A percentile compares a stretch with the other conserved stretches of the same genome.
Evolutionary conservation across 2,888 invertebrate species (phyloP).

Genomic region (Scelioninae gen. 1): DNA sequence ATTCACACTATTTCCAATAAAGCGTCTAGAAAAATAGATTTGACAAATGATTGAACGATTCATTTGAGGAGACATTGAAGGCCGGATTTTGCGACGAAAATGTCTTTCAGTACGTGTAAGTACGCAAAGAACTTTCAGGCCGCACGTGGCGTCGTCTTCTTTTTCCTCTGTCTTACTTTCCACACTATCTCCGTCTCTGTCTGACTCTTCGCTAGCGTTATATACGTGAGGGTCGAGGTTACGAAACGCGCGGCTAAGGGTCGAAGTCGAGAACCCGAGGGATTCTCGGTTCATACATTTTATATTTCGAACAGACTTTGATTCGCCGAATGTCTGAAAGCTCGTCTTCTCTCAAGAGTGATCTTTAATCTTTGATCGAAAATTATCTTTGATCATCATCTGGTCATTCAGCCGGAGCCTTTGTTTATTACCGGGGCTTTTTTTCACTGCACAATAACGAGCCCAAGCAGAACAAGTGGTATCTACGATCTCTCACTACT

Average conservation of each 20-base stretch:
- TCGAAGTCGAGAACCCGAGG: conserved; percentile 72
- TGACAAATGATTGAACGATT: conserved; percentile 63
- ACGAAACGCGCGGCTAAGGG: conserved; percentile 52
- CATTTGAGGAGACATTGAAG: conserved; percentile 31
- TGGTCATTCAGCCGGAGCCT: conserved; percentile 70
- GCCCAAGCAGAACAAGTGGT: conserved; percentile 21
- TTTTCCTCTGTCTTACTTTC: not conserved
- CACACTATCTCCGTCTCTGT: not conserved
- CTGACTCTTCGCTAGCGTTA: conserved; percentile 1
- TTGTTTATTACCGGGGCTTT: conserved; percentile 43
- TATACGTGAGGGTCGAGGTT: conserved; percentile 58
- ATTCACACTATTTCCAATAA: conserved; percentile 40
- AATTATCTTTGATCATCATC: conserved; percentile 82
- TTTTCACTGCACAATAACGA: conserved; percentile 14
- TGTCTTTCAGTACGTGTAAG: conserved; percentile 42
- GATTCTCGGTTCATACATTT: conserved; percentile 83
- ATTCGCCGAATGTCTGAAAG: conserved; percentile 78
- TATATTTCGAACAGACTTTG: conserved; percentile 83
- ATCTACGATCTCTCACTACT: conserved; percentile 28
- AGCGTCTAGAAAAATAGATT: conserved; percentile 42
- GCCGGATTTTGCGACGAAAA: conserved; percentile 37
- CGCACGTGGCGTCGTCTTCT: conserved; percentile 50
- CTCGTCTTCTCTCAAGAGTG: conserved; percentile 74
- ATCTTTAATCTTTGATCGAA: conserved; percentile 83
- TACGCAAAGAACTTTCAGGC: conserved; percentile 46